phyloP scores from a whole-genome alignment of 2,797 vertebrate species.

The Myiothlypis coronata region DNA sequence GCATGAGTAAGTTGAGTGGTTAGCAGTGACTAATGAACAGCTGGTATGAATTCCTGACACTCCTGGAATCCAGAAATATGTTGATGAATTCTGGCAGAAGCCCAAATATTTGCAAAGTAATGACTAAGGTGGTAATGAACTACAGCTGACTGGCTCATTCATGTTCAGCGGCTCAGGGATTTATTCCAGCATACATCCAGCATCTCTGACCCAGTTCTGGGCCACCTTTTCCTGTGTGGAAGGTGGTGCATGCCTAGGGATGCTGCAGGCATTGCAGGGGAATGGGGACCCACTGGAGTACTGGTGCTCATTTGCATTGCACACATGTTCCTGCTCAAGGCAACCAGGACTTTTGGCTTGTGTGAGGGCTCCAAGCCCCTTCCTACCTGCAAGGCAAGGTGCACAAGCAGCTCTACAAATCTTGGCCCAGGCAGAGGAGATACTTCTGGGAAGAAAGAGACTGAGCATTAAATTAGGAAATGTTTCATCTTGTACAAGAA shows the following conservation, averaged over 20 bases:
- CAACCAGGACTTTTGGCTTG: neutral
- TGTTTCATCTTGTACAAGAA: neutral
- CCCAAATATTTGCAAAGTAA: slow-evolving; percentile 43
- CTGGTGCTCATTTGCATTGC: fast-evolving
- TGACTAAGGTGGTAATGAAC: slow-evolving; percentile 54
- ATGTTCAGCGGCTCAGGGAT: neutral
- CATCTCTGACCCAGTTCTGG: neutral
- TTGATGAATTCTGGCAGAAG: slow-evolving; percentile 55
- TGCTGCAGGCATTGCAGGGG: neutral
- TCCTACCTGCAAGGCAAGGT: neutral
- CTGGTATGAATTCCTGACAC: slow-evolving; percentile 60
- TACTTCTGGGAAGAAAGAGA: neutral
- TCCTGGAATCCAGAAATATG: slow-evolving; percentile 52
- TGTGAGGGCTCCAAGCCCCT: neutral
- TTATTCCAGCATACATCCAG: neutral
- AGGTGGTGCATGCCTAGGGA: neutral
- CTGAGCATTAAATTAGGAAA: neutral
- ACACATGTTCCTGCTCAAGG: neutral
- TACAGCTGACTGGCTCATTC: slow-evolving; percentile 30
- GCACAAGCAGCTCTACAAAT: neutral
- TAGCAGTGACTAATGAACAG: slow-evolving; percentile 60
- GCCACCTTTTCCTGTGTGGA: neutral
- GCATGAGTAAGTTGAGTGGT: slow-evolving; percentile 2
- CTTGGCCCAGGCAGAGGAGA: neutral
- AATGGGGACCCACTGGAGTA: neutral